These are phyloP conservation scores for Epinephelus awoara DNA, from an alignment of 2,797 vertebrate species.

Conservation along the genomic window DNA sequence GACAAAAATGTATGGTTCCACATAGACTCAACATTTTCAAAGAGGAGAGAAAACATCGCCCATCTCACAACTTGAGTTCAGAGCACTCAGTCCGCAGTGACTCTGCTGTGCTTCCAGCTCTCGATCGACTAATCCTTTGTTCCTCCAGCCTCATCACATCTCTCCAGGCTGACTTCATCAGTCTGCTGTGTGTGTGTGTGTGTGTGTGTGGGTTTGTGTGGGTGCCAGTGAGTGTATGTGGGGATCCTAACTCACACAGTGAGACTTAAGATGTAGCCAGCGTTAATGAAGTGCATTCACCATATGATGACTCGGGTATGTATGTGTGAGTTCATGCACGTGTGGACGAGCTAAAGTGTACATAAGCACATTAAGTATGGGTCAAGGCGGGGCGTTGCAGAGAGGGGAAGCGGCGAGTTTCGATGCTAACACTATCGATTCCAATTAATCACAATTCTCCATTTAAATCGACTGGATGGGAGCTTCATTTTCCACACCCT, in stretches of 20 bases:
- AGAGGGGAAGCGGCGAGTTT: slow-evolving; percentile 55
- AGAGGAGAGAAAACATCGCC: not conserved
- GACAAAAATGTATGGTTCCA: slow-evolving; percentile 12
- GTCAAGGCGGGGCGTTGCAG: slow-evolving; percentile 26
- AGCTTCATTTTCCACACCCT: slow-evolving; percentile 74
- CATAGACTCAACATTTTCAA: slow-evolving; percentile 8
- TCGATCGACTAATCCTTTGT: slow-evolving; percentile 53
- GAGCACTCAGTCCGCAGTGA: slow-evolving; percentile 36
- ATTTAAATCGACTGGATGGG: slow-evolving; percentile 68
- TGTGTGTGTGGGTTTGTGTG: slow-evolving; percentile 15
- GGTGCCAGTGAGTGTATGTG: slow-evolving; percentile 9
- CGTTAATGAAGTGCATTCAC: slow-evolving; percentile 39
- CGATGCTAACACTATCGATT: slow-evolving; percentile 66
- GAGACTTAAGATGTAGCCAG: not conserved
- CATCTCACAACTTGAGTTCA: not conserved
- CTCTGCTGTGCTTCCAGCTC: slow-evolving; percentile 24
- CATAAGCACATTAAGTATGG: slow-evolving; percentile 39
- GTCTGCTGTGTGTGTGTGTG: slow-evolving; percentile 28
- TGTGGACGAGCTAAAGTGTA: not conserved
- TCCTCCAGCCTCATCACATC: slow-evolving; percentile 54
- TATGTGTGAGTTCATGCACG: not conserved
- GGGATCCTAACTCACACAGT: slow-evolving; percentile 4
- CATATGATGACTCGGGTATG: slow-evolving; percentile 23
- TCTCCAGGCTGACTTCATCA: slow-evolving; percentile 64
- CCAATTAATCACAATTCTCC: slow-evolving; percentile 82